phyloP scores from a whole-genome alignment of 2,113 vertebrate species.

The Gorsachius goisagi region DNA sequence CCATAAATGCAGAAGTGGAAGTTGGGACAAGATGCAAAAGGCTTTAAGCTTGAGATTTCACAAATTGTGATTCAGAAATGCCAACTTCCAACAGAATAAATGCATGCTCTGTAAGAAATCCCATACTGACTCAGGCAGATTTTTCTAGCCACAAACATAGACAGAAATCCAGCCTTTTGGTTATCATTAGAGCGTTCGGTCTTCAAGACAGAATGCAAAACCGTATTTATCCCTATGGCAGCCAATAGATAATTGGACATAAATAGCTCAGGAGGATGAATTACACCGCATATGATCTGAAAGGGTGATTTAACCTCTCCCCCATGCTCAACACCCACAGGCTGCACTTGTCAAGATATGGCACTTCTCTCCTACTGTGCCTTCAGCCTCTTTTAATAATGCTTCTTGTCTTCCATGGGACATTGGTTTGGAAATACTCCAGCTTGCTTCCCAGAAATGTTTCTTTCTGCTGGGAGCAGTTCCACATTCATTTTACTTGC shows the following conservation, averaged over 20 bases:
- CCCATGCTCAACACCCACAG: conserved; percentile 42
- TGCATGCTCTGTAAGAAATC: not conserved
- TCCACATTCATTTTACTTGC: conserved; percentile 25
- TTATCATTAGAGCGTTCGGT: not conserved
- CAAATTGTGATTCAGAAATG: conserved; percentile 3
- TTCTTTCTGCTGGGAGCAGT: conserved; percentile 52
- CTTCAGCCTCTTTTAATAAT: conserved; percentile 57
- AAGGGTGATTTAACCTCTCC: conserved; percentile 56
- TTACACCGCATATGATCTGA: conserved; percentile 16
- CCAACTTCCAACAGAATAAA: not conserved
- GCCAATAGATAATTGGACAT: conserved; percentile 32
- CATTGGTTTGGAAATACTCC: conserved; percentile 53
- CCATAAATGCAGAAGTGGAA: not conserved
- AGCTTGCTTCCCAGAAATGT: conserved; percentile 64
- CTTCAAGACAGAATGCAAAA: conserved; percentile 13
- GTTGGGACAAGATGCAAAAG: not conserved
- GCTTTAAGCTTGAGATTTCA: not conserved
- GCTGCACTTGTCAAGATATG: conserved; percentile 51
- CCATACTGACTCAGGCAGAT: not conserved
- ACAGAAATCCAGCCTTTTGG: conserved; percentile 26
- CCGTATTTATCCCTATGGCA: not conserved
- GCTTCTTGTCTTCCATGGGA: conserved; percentile 60
- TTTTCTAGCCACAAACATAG: conserved; percentile 16
- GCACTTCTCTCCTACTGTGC: conserved; percentile 19
- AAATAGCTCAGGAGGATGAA: conserved; percentile 48